Evolutionary conservation across 37 sponge, comb jelly and placozoan genomes (phyloP), one percentile per base, ranked within the genome.

Genomic region (Agelas oroides): DNA sequence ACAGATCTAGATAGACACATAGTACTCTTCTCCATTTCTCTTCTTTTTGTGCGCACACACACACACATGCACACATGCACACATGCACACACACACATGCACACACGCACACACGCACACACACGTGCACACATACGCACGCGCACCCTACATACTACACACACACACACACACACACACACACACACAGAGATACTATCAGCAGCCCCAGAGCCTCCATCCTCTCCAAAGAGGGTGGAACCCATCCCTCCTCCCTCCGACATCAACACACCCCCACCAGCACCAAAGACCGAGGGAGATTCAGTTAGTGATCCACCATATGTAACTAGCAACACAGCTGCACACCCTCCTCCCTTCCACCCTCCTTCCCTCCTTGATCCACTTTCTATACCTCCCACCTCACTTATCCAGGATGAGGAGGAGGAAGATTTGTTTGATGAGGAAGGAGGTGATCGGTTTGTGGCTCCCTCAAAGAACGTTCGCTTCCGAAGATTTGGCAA

Each of bases 401-500:
- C n/a, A n/a, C n/a, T n/a, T n/a, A n/a, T n/a, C n/a, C n/a, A n/a
- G n/a, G 77, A 66, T 27, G 41, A 72, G 30, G n/a, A n/a, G n/a
- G 79, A 73, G 15, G 62, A n/a, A n/a, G 85, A 84, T 69, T 81
- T 68, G 53, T 28, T n/a, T 53, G 46, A 61, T 69, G 81, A 83
- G 1, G 92, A 91, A 36, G 65, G 66, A 23, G 84, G 70, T 6
- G 91, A 90, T 54, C 71, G 38, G 0, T 87, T 90, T 59, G 76
- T 83, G 5, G 81, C 76, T 37, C 58, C 80, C 8, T 41, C 65
- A 39, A 64, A 63, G 34, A 70, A 87, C 64, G 77, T 64, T 53
- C 72, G 67, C 12, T 86, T 76, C 39, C 79, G 72, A 58, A 92
- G 65, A 25, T 94, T 88, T 83, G 95, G 95, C 27, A 83, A 76